Evolutionary conservation across 2,113 vertebrate species (phyloP).

Genomic region (Rhipidura dahli): DNA sequence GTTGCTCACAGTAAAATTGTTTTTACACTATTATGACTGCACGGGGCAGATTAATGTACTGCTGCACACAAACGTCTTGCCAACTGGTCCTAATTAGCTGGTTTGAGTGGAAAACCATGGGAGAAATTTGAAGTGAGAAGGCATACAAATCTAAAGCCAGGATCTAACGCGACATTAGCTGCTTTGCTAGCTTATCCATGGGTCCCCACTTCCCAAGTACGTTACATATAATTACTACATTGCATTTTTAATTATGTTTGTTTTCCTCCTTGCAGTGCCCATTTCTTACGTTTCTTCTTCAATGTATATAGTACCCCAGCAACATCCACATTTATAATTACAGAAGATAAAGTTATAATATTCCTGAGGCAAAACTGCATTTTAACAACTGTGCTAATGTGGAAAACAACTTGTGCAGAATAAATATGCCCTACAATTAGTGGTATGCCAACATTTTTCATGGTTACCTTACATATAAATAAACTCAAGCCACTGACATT

Average conservation of each 20-base stretch:
- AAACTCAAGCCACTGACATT: conserved; percentile 62
- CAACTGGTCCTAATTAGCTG: conserved; percentile 58
- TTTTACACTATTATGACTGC: background rate
- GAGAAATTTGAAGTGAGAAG: conserved; percentile 54
- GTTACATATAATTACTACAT: background rate
- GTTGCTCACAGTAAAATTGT: background rate
- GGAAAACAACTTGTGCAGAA: conserved; percentile 68
- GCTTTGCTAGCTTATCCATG: background rate
- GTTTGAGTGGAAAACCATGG: conserved; percentile 63
- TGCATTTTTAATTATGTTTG: conserved; percentile 45
- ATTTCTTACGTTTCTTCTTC: background rate
- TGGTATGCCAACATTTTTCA: conserved; percentile 54
- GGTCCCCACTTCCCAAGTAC: background rate
- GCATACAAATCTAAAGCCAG: conserved; percentile 38
- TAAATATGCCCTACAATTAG: conserved; percentile 75
- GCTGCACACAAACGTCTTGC: conserved; percentile 50
- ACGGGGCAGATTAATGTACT: background rate
- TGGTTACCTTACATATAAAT: conserved; percentile 63
- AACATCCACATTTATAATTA: conserved; percentile 63
- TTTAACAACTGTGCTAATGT: conserved; percentile 65
- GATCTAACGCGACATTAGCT: background rate
- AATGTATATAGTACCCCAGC: background rate
- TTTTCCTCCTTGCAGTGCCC: conserved; percentile 3
- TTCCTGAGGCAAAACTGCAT: conserved; percentile 59
- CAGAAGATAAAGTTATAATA: conserved; percentile 57